Percentiles rank a stretch among this genome's conserved stretches.
These are phyloP conservation scores for Chaetodon trifascialis DNA, from an alignment of 2,113 vertebrate genomes.

Conservation along the genomic window DNA sequence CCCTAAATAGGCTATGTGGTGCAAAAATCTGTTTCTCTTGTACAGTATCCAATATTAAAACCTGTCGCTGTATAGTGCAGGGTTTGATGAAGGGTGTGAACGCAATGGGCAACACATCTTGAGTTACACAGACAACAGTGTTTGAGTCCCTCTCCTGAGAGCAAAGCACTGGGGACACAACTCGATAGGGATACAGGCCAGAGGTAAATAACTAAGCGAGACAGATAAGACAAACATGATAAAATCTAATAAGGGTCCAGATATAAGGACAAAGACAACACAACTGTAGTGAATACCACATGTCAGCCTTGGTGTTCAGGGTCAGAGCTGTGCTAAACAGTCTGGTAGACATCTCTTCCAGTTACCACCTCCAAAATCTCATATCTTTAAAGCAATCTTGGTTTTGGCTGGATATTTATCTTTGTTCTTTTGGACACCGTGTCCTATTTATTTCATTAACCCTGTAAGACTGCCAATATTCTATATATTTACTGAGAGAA, in stretches of 20 bases:
- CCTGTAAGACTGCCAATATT: constrained; percentile 31
- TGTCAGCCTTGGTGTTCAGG: constrained; percentile 72
- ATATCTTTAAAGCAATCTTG: constrained; percentile 30
- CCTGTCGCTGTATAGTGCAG: constrained; percentile 31
- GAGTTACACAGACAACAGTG: constrained; percentile 75
- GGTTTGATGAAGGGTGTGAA: constrained; percentile 63
- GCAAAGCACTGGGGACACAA: constrained; percentile 68
- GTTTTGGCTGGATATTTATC: constrained; percentile 39
- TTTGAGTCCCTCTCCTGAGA: constrained; percentile 56
- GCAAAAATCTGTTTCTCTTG: constrained; percentile 17
- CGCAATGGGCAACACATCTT: constrained; percentile 57
- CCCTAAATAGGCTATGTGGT: constrained; percentile 8
- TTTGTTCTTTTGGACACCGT: constrained; percentile 32
- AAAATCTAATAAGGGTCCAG: constrained; percentile 79
- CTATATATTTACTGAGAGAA: constrained; percentile 30
- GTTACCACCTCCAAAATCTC: constrained; percentile 50
- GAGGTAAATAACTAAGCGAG: constrained; percentile 79
- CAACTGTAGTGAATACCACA: constrained; percentile 82
- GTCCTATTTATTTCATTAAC: constrained; percentile 31
- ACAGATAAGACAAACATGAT: constrained; percentile 83
- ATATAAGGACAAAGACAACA: constrained; percentile 80
- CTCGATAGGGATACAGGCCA: constrained; percentile 66
- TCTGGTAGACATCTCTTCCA: constrained; percentile 58
- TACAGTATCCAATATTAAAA: constrained; percentile 49
- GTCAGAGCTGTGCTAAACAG: constrained; percentile 50